These are phyloP conservation scores for Aptenodytes patagonicus DNA, from an alignment of 2,113 vertebrate genomes.

Conservation along the genomic window DNA sequence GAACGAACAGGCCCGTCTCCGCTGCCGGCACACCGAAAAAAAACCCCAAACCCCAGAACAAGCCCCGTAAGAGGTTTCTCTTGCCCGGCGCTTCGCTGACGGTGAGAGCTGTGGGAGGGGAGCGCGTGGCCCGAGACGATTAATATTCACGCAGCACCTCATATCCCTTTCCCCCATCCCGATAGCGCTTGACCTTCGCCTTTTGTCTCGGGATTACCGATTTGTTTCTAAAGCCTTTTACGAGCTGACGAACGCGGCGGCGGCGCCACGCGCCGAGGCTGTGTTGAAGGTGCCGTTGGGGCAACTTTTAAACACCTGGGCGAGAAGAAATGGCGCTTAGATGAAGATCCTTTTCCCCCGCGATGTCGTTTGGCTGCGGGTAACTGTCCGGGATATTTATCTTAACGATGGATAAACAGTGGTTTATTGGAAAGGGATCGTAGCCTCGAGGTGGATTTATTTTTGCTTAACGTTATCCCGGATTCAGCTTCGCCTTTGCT, in stretches of 20 bases:
- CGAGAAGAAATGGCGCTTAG: neutral
- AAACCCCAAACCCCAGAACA: neutral
- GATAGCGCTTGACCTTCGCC: neutral
- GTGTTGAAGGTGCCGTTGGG: rapidly evolving
- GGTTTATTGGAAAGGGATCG: neutral
- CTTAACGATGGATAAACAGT: rapidly evolving
- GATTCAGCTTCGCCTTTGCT: neutral
- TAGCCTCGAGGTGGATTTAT: neutral
- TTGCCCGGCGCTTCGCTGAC: neutral
- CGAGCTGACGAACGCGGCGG: rapidly evolving
- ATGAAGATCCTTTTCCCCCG: too few species aligned
- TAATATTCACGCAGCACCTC: neutral
- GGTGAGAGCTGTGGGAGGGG: neutral
- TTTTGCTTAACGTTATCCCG: neutral
- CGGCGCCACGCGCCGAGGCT: rapidly evolving
- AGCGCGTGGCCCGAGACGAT: rapidly evolving
- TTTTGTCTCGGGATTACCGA: neutral
- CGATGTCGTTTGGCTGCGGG: neutral
- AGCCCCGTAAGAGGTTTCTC: neutral
- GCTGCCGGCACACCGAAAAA: neutral
- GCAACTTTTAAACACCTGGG: neutral
- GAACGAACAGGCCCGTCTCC: neutral
- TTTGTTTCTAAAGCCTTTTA: neutral
- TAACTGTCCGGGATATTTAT: rapidly evolving
- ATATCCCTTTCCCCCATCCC: neutral